Evolutionary conservation across 2,888 invertebrate genomes (phyloP).

Genomic region (Tanytarsus gracilentus): DNA sequence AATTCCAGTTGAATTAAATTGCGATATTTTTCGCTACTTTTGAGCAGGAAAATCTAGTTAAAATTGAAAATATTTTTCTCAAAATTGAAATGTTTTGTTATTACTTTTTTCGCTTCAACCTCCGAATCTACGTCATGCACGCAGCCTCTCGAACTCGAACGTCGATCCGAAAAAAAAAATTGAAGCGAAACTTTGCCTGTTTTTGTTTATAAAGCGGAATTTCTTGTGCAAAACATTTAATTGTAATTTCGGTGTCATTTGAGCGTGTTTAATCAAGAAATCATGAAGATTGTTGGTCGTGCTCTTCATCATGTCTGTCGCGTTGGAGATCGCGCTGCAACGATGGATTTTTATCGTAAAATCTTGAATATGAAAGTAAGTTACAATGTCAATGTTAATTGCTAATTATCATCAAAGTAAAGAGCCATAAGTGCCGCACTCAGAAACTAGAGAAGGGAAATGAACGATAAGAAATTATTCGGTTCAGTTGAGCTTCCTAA

Average conservation of each 20-base stretch:
- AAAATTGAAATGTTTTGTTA: background rate
- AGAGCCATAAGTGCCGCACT: background rate
- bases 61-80: background rate
- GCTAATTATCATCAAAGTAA: background rate
- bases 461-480: background rate
- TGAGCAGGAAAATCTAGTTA: background rate
- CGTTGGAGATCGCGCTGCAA: constrained; percentile 78
- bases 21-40: background rate
- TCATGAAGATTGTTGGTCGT: constrained; percentile 54
- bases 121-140: no score
- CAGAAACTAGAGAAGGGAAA: background rate
- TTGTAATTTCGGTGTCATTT: no score
- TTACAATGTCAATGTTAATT: background rate
- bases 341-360: constrained; percentile 79
- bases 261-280: background rate
- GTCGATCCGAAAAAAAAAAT: no score
- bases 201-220: no score
- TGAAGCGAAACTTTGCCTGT: no score
- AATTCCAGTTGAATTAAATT: background rate
- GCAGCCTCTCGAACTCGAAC: no score
- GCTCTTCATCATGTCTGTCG: constrained; percentile 95
- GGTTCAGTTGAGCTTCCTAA: background rate
- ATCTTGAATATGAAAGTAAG: constrained; percentile 91
- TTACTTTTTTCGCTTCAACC: no score
- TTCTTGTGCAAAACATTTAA: no score